Evolutionary conservation across 2,113 vertebrate species (phyloP), one percentile per base, ranked within the genome.

Genomic region (Numenius arquata): DNA sequence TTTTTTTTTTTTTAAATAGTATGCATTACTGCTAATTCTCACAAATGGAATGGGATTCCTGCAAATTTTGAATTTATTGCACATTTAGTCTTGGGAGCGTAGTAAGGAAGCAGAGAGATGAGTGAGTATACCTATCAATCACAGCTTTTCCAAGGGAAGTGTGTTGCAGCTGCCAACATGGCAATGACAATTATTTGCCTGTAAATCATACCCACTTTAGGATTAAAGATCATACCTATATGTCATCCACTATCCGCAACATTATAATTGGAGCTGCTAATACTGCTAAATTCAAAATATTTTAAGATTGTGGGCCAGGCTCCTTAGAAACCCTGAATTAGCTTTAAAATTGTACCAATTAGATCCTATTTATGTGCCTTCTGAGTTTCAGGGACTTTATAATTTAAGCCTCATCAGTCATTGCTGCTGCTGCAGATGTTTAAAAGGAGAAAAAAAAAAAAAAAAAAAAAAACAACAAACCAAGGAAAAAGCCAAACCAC

Each of bases 221-320:
- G 73, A 85, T 81, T 86, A 92, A 90, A 91, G 73, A 55, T 58
- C 36, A 41, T 45, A 89, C 20, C 34, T 83, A 30, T 40, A 85
- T 15, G 40, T 66, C 12, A 93, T 10, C 52, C 36, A 53, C 66
- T 63, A 76, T 40, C 58, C 86, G 53, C 53, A 85, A 26, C 11
- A 2, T 80, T 88, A 66, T 70, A 88, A 62, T 4, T 6, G 2
- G 61, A 95, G 65, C 26, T 83, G 30, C 6, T 88, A 88, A 79
- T 66, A 66, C 15, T 56, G 10, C 36, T 66, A 29, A 83, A 85
- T 30, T 55, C 15, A 77, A 85, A 88, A 73, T 53, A 66, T 66
- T 88, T 77, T 6, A 83, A 59, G 71, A 62, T 5, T 41, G 23
- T 65, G n/a, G n/a, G 27, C 27, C 62, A 66, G 25, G 34, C 3